Percentiles rank a stretch among this genome's conserved stretches.
phyloP scores from a whole-genome alignment of 2,797 vertebrate genomes.

The Sitta carolinensis region DNA sequence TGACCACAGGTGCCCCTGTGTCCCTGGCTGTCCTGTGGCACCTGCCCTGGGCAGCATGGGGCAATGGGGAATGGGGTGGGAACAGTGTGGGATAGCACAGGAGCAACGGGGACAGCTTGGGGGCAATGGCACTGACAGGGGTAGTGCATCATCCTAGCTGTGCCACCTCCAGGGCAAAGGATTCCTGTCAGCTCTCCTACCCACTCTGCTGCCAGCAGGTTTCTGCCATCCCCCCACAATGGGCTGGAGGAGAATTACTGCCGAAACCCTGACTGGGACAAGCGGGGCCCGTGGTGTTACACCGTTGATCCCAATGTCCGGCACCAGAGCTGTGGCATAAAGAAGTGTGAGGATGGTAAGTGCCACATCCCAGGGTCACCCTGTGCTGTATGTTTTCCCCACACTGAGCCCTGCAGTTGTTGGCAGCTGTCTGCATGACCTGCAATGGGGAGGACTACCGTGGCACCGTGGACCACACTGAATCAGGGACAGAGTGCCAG shows the following conservation, averaged over 20 bases:
- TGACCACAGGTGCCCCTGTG: slow-evolving; percentile 83
- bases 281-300: slow-evolving; percentile 93
- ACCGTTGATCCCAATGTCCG: slow-evolving; percentile 84
- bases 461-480: slow-evolving; percentile 87
- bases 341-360: slow-evolving; percentile 90
- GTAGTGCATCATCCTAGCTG: neutral
- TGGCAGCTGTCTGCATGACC: slow-evolving; percentile 84
- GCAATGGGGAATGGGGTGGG: neutral
- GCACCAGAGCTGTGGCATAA: slow-evolving; percentile 89
- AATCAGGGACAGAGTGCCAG: slow-evolving; percentile 89
- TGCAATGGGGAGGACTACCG: slow-evolving; percentile 96
- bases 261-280: slow-evolving; percentile 90
- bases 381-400: accelerated
- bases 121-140: neutral
- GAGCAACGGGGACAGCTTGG: neutral
- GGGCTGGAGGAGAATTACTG: slow-evolving; percentile 94
- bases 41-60: neutral
- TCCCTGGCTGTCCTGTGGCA: neutral
- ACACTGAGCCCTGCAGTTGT: neutral
- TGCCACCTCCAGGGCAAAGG: accelerated
- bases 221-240: slow-evolving; percentile 81
- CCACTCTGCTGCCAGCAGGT: slow-evolving; percentile 73
- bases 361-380: neutral
- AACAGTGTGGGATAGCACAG: accelerated
- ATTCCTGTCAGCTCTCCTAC: neutral